Base-by-base conservation (phyloP, 2,888 invertebrate genomes). In the Zhengitettix transpicula region DNA sequence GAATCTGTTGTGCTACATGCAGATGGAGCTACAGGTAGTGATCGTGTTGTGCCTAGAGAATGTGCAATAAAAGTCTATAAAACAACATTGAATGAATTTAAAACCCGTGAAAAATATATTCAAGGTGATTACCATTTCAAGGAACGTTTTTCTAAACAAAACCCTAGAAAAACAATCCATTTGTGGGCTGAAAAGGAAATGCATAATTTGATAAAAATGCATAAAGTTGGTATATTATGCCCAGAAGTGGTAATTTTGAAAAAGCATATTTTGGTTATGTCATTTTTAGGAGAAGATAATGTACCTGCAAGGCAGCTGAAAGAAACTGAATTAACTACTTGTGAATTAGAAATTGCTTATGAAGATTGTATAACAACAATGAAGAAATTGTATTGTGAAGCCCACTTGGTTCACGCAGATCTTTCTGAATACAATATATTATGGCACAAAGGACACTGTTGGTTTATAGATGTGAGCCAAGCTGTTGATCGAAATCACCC, bases 121-220 rank as follows among this genome's bases (percentile, higher is more conserved):
- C 72, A 73, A 53, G 79, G 80, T 56, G 80, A 81, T 66, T 77
- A 76, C 65, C 73, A 81, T n/a, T 80, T 82, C 69, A 77, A 75
- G 65, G 78, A 80, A 65, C 74, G 76, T 47, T 74, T 75, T 67
- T 73, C 75, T 52, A 77, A 76, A 65, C 73, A 68, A 62, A 79
- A 79, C 67, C 76, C 80, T 0, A 68, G 80, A 52, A 78, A 78
- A 66, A 74, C 80, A 56, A 75, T 82, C 65, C 74, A 74, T 64
- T 70, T 80, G 60, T 82, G 82, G 82, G 80, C 81, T 0, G 79
- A 81, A 68, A 80, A 81, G 67, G 82, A 82, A 68, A 74, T 75
- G 67, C 74, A 77, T 65, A 82, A 82, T 67, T 69, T 82, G 40
- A 72, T 70, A 52, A 72, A 78, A 61, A 75, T 81, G 71, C 67